Conservation (phyloP, 2,888 invertebrate species). For the Plemyria rubiginata region DNA sequence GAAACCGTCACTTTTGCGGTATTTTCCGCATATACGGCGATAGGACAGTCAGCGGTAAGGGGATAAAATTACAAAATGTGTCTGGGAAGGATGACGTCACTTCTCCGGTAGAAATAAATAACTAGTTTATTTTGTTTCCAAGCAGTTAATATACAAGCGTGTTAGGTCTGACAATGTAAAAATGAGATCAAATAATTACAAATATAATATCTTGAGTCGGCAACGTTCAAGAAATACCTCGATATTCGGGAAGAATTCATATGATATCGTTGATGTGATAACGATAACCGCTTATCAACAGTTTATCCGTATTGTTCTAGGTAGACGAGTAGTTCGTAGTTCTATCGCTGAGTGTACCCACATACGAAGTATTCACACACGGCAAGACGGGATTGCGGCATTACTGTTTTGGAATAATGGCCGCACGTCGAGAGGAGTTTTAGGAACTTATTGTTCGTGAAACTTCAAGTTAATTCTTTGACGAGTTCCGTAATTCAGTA, state of each 20-base stretch:
- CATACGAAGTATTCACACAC: conserved; percentile 11
- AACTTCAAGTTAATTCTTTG: conserved; percentile 23
- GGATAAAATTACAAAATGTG: neutral
- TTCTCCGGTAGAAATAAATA: neutral
- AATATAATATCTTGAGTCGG: too few species aligned
- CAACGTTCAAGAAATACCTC: too few species aligned
- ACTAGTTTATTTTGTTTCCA: too few species aligned
- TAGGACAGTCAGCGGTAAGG: neutral
- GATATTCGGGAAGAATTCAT: too few species aligned
- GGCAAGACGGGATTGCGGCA: conserved; percentile 23
- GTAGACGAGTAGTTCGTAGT: too few species aligned
- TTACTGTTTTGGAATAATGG: conserved; percentile 34
- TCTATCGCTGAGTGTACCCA: neutral
- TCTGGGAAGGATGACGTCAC: neutral
- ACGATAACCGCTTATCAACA: too few species aligned
- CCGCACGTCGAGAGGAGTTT: conserved; percentile 30
- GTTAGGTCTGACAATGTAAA: too few species aligned
- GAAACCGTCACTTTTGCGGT: conserved; percentile 4
- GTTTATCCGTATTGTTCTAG: too few species aligned
- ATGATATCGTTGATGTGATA: too few species aligned
- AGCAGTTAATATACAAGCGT: too few species aligned
- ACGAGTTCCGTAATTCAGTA: conserved; percentile 24
- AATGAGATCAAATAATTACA: too few species aligned
- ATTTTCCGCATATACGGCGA: neutral
- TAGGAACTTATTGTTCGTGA: conserved; percentile 26